Evolutionary conservation across 2,113 vertebrate genomes (phyloP), one percentile per base, ranked within the genome.

Genomic region (Dunckerocampus dactyliophorus): DNA sequence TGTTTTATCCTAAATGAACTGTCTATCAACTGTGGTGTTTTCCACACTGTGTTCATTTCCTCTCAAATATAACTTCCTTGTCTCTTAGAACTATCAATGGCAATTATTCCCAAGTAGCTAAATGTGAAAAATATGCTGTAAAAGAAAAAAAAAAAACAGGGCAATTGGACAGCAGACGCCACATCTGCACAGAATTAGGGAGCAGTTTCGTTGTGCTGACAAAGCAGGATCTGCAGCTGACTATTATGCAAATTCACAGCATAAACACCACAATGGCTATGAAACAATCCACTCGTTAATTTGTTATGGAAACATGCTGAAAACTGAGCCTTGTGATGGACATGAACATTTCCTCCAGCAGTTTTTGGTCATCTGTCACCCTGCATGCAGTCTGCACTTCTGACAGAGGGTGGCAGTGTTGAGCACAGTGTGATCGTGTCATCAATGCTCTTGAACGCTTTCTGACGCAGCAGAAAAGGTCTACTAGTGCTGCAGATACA

Each of bases 391-490:
- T 55, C 47, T 49, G 53, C 54, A 37, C 17, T 34, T 59, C 49
- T 65, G 66, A 85, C 91, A 88, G 78, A n/a, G 48, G 62, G 84
- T 71, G 88, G 86, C 86, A 85, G 75, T 63, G 54, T 64, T 83
- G 87, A 86, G 86, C 71, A 56, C 51, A 24, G 4, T 59, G 39
- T 45, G 20, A 24, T n/a, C 19, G 24, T 9, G 1, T 63, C 74
- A 73, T 71, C 69, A 69, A 63, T 76, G 75, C 76, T 75, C 72
- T 9, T 65, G 75, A 68, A 74, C 68, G 77, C 63, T 70, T 81
- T 87, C 87, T 89, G 87, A 88, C 85, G 89, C 87, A 89, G 88
- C 88, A 87, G 76, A 85, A 81, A 37, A 62, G 17, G 48, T n/a
- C 31, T 43, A 56, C 59, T 42, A 54, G 62, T 76, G 74, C 71